These are phyloP conservation scores for Noctua janthe DNA, from an alignment of 2,888 invertebrate species.

Conservation along the genomic window DNA sequence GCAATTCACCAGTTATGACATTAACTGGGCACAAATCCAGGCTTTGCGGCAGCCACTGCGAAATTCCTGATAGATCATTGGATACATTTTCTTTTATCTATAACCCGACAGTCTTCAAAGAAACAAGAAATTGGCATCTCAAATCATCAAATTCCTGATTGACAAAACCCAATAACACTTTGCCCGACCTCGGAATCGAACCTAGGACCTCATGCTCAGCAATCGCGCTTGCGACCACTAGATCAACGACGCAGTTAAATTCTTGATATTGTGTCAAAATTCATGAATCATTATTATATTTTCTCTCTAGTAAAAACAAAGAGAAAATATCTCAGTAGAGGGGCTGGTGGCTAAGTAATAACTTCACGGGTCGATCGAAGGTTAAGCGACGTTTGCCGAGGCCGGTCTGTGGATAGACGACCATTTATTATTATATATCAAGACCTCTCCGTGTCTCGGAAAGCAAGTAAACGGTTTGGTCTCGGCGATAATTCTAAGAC, in stretches of 20 bases:
- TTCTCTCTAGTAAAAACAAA: neutral
- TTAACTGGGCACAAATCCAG: too few species aligned
- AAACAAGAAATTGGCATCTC: too few species aligned
- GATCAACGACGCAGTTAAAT: neutral
- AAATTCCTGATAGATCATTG: neutral
- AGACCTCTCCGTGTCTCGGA: neutral
- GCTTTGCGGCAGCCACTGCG: neutral
- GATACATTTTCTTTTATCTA: too few species aligned
- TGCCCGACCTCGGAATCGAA: neutral
- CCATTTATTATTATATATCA: neutral
- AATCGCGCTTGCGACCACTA: neutral
- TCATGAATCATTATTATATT: neutral
- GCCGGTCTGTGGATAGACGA: neutral
- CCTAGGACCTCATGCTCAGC: neutral
- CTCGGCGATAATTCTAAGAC: neutral
- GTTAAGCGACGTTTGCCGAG: neutral
- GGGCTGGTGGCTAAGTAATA: neutral
- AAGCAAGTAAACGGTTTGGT: neutral
- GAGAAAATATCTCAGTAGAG: neutral
- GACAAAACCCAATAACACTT: neutral
- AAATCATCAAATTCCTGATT: too few species aligned
- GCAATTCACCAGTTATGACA: neutral
- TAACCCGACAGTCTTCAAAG: too few species aligned
- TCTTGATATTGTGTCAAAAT: neutral
- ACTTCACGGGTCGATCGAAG: neutral